Base-by-base conservation (phyloP, 2,113 vertebrate genomes). In the Eptesicus fuscus region DNA sequence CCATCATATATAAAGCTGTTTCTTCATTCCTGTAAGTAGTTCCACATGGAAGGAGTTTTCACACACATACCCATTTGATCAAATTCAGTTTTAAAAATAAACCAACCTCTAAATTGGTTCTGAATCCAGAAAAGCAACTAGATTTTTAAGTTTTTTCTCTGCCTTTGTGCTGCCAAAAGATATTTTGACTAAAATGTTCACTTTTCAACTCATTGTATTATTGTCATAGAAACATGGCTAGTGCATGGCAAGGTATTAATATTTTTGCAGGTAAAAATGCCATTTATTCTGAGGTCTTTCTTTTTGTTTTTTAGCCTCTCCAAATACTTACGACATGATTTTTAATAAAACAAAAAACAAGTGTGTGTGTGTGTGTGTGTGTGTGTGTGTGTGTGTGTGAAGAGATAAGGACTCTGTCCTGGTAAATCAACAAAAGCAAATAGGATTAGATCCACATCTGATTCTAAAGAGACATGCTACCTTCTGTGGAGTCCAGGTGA, bases 71-170 rank as follows among this genome's bases (percentile, higher is more conserved):
- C 63, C 82, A 28, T 69, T 96, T 94, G 91, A 85, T 94, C 65
- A 65, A 90, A 92, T 91, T 92, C 42, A 96, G 53, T 37, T 94
- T 90, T 84, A 80, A 93, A 92, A 92, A 94, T 95, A 96, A 96
- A 49, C 30, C 69, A 77, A 85, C 20, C 13, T 90, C 67, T 91
- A 28, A 65, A 71, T 25, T 28, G 13, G 35, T 73, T 94, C 30
- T 85, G 42, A 80, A 91, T 85, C 51, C 78, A 94, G 51, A 77
- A 92, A 97, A 91, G 4, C 44, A 88, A 85, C 16, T 78, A 23
- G 10, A 71, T 93, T 91, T 96, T 63, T 86, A n/a, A 77, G 28
- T 88, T 95, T 88, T 80, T 90, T 16, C 7, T 65, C n/a, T 18
- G 37, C 3, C 17, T 80, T 17, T 53, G 51, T 53, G 51, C 40